Conservation (phyloP, 1,140 invertebrate species). For the Meloidogyne exigua region DNA sequence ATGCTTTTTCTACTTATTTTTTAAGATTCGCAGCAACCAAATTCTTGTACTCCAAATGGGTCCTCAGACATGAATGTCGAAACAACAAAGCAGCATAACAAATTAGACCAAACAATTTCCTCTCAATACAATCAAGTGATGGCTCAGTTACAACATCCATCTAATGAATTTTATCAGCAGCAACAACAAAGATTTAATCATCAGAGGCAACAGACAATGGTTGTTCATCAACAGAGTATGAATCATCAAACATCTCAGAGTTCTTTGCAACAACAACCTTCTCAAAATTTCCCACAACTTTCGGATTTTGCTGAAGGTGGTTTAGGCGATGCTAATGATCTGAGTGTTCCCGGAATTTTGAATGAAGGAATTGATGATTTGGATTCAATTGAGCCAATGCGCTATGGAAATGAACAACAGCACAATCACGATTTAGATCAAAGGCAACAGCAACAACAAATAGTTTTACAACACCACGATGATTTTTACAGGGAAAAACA, state of each 20-base stretch:
- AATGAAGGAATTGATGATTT: slow-evolving; percentile 16
- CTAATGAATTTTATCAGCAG: slow-evolving; percentile 8
- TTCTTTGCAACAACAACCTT: background rate
- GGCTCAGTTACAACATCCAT: background rate
- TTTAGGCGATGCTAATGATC: slow-evolving; percentile 14
- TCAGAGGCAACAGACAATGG: background rate
- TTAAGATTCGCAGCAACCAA: slow-evolving; percentile 11
- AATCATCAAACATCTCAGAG: background rate
- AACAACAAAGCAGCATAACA: background rate
- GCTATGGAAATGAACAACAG: slow-evolving; percentile 16
- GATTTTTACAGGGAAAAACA: background rate
- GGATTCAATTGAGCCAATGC: slow-evolving; percentile 25
- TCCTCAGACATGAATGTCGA: background rate
- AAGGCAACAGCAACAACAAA: background rate
- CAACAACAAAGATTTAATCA: slow-evolving; percentile 9
- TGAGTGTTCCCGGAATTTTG: slow-evolving; percentile 3
- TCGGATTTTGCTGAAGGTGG: slow-evolving; percentile 24
- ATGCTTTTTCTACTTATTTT: background rate
- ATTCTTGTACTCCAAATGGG: background rate
- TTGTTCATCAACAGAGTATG: background rate
- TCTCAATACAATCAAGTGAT: slow-evolving; percentile 6
- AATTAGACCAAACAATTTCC: background rate
- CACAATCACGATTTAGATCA: background rate
- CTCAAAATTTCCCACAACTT: slow-evolving; percentile 26
- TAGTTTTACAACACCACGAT: background rate